phyloP scores from a whole-genome alignment of 2,888 invertebrate species.

The Drosophila colorata region DNA sequence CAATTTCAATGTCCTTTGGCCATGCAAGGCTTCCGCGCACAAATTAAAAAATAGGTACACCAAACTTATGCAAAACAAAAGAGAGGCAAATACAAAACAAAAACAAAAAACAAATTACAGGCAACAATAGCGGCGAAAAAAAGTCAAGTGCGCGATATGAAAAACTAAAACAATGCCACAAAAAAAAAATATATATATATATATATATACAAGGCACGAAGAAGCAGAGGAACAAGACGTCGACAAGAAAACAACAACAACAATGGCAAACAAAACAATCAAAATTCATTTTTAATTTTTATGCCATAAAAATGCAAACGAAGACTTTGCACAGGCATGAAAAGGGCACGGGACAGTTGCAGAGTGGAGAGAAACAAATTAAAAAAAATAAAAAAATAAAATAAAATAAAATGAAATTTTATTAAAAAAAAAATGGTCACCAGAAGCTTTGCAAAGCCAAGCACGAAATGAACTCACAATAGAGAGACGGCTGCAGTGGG shows the following conservation, averaged over 20 bases:
- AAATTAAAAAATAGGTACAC: conserved; percentile 52
- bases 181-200: conserved; percentile 37
- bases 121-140: conserved; percentile 49
- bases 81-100: conserved; percentile 29
- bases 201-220: conserved; percentile 18
- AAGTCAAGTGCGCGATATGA: conserved; percentile 67
- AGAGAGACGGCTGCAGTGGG: not conserved
- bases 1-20: conserved; percentile 67
- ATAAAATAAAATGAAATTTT: too few relatives aligned
- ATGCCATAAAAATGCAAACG: conserved; percentile 82
- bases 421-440: conserved; percentile 57
- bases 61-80: conserved; percentile 59
- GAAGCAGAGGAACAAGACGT: conserved; percentile 31
- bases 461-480: conserved; percentile 53
- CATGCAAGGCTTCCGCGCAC: conserved; percentile 70
- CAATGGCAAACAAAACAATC: conserved; percentile 56
- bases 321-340: conserved; percentile 55
- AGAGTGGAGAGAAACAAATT: conserved; percentile 1
- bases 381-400: too few relatives aligned
- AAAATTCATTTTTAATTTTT: conserved; percentile 81
- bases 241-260: conserved; percentile 47
- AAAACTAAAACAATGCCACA: conserved; percentile 62
- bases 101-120: conserved; percentile 45
- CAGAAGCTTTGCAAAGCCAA: conserved; percentile 36
- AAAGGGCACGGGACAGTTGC: conserved; percentile 17